These are phyloP conservation scores for Notarius lentiginosus DNA, from an alignment of 2,113 vertebrate species.

Conservation along the genomic window DNA sequence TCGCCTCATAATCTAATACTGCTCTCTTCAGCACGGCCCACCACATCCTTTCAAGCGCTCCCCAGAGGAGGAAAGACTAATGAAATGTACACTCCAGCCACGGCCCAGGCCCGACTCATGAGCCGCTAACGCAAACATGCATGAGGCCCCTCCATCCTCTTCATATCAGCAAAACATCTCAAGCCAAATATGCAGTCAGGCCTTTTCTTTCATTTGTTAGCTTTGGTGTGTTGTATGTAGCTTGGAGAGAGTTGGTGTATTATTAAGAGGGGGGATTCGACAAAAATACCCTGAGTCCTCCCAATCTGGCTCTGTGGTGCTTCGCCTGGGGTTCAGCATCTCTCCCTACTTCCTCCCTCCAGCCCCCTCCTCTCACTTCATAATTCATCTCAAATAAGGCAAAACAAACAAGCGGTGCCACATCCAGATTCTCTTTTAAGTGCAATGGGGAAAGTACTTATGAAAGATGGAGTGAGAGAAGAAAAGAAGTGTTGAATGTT, in stretches of 20 bases:
- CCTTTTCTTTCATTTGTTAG: constrained; percentile 49
- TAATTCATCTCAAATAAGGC: constrained; percentile 74
- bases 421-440: constrained; percentile 49
- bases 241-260: constrained; percentile 57
- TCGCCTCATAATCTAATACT: constrained; percentile 67
- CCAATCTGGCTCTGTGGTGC: constrained; percentile 59
- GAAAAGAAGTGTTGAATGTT: background rate
- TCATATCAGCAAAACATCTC: constrained; percentile 62
- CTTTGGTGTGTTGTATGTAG: constrained; percentile 57
- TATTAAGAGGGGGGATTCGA: constrained; percentile 47
- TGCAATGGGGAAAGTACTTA: constrained; percentile 32
- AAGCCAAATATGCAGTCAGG: constrained; percentile 51
- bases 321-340: constrained; percentile 56
- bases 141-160: constrained; percentile 45
- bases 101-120: constrained; percentile 47
- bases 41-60: constrained; percentile 51
- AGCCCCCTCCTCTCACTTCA: constrained; percentile 62
- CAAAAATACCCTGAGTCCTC: constrained; percentile 63
- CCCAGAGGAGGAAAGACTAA: constrained; percentile 65
- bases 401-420: constrained; percentile 59
- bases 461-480: constrained; percentile 10
- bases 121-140: constrained; percentile 62
- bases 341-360: constrained; percentile 56
- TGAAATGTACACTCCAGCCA: constrained; percentile 69
- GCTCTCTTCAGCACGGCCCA: constrained; percentile 51